phyloP scores from a whole-genome alignment of 2,888 invertebrate genomes.

The Nycteola revayana region DNA sequence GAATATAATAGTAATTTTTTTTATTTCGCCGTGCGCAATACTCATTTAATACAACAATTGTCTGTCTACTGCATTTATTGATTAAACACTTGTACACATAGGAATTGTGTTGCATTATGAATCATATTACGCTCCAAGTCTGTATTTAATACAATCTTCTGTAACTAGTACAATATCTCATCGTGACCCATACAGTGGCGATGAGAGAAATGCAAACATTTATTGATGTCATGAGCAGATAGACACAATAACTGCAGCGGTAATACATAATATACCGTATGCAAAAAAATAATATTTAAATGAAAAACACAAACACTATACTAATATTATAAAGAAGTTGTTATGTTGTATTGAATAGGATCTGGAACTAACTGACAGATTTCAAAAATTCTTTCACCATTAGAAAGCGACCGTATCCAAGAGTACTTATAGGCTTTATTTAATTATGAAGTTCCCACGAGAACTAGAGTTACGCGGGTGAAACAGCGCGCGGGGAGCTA shows the following conservation, averaged over 20 bases:
- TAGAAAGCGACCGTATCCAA: no score
- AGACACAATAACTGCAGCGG: constrained; percentile 14
- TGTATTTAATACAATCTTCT: constrained; percentile 6
- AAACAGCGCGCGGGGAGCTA: no score
- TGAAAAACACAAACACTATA: constrained; percentile 27
- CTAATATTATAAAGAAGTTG: constrained; percentile 13
- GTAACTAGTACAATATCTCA: constrained; percentile 3
- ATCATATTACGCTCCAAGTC: constrained; percentile 1
- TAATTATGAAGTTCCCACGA: neutral
- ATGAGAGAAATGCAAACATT: constrained; percentile 7
- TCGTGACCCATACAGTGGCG: constrained; percentile 13
- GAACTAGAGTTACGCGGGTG: no score
- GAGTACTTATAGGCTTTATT: no score
- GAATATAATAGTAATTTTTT: no score
- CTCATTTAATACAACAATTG: no score
- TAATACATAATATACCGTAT: no score
- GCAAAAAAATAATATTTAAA: no score
- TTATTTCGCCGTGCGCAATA: no score
- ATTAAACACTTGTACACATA: constrained; percentile 11
- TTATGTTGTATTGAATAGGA: constrained; percentile 1
- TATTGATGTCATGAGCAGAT: constrained; percentile 4
- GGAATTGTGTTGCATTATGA: constrained; percentile 5
- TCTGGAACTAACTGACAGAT: no score
- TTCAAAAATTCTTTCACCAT: no score
- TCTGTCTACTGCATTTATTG: no score